Conservation (phyloP, 2,113 vertebrate genomes). For the Dicaeum eximium region DNA sequence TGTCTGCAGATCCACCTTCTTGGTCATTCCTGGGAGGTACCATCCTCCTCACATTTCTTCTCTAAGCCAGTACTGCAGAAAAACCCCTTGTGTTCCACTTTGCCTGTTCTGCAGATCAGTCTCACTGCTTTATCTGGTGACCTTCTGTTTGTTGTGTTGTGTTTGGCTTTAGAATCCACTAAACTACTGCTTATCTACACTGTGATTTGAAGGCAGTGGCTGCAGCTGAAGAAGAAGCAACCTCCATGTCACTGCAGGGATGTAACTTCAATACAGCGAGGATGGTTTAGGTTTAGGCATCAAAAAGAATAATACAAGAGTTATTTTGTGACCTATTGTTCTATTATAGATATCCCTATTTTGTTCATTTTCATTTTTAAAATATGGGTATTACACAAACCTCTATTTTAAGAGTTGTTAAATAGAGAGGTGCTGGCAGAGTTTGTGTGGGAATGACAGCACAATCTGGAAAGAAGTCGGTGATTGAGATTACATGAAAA, state of each 20-base stretch:
- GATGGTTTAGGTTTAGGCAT: not conserved
- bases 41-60: not conserved
- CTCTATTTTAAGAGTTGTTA: not conserved
- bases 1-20: not conserved
- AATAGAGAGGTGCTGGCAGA: not conserved
- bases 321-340: not conserved
- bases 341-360: too few species aligned
- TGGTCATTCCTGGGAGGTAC: not conserved
- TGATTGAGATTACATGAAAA: not conserved
- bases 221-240: not conserved
- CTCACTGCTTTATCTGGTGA: not conserved
- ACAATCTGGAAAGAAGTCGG: not conserved
- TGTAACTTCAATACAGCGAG: fast-evolving
- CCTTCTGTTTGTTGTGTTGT: not conserved
- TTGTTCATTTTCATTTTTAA: not conserved
- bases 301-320: not conserved
- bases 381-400: not conserved
- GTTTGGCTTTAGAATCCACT: conserved; percentile 18
- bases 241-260: not conserved
- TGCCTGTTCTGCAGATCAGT: not conserved
- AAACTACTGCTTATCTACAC: not conserved
- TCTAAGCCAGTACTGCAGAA: not conserved
- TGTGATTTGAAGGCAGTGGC: not conserved
- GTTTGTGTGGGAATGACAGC: not conserved
- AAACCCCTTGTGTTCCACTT: not conserved